Evolutionary conservation across 2,797 vertebrate species (phyloP).

Genomic region (Poeciliopsis presidionis): DNA sequence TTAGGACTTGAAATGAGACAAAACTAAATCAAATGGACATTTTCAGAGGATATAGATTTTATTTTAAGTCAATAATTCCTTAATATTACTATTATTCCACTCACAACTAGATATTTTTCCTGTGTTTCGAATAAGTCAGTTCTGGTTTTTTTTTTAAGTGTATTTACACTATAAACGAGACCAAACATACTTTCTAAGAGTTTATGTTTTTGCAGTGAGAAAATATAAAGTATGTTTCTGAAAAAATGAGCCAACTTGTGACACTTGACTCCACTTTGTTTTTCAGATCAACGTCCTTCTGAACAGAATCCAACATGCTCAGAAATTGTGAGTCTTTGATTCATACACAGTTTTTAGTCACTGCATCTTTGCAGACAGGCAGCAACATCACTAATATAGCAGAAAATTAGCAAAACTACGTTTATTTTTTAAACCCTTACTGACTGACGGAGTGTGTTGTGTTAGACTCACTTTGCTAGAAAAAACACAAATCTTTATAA

Average conservation of each 20-base stretch:
- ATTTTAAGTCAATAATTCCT: too few species aligned
- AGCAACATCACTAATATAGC: not conserved
- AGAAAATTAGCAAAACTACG: not conserved
- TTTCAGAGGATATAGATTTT: too few species aligned
- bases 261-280: not conserved
- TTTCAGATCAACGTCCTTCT: conserved; percentile 88
- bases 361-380: conserved; percentile 5
- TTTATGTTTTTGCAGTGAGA: too few species aligned
- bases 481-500: too few species aligned
- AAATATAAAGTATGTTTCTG: not conserved
- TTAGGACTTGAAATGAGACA: too few species aligned
- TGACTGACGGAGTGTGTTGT: not conserved
- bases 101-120: too few species aligned
- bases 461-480: not conserved
- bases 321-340: conserved; percentile 88
- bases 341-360: not conserved
- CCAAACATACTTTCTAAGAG: too few species aligned
- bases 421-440: not conserved
- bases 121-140: too few species aligned
- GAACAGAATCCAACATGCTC: conserved; percentile 89
- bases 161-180: too few species aligned
- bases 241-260: not conserved
- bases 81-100: too few species aligned
- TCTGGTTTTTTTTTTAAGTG: too few species aligned
- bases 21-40: too few species aligned